Conservation (phyloP, 2,888 invertebrate genomes). For the Onchidella celtica region DNA sequence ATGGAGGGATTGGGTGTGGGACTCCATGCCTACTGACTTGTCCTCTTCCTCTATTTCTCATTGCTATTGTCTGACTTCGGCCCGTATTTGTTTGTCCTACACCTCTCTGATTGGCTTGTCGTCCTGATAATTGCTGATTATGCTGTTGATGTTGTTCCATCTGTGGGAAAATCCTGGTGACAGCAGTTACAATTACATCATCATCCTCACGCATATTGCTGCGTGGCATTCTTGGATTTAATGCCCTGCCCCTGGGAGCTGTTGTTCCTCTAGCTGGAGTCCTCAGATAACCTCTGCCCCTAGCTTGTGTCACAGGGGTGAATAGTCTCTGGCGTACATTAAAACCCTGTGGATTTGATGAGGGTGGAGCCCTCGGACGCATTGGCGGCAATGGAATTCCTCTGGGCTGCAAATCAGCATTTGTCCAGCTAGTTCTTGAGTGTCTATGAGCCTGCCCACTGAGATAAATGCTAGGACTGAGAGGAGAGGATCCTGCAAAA, state of each 20-base stretch:
- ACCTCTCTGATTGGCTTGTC: background rate
- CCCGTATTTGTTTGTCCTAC: too few species aligned
- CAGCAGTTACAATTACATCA: conserved; percentile 46
- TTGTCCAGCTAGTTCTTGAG: conserved; percentile 31
- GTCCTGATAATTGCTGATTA: background rate
- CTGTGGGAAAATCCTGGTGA: background rate
- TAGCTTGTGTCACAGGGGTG: background rate
- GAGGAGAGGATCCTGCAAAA: conserved; percentile 26
- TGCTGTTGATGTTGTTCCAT: background rate
- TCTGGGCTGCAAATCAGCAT: conserved; percentile 37
- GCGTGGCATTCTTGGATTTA: background rate
- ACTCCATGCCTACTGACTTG: background rate
- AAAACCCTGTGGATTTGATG: background rate
- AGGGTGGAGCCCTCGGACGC: background rate
- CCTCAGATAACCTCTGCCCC: conserved; percentile 11
- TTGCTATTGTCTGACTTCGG: conserved; percentile 2
- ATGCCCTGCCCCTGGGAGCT: conserved; percentile 5
- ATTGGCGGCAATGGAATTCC: background rate
- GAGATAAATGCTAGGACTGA: conserved; percentile 48
- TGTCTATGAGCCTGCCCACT: conserved; percentile 45
- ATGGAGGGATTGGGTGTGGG: background rate
- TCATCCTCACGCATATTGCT: conserved; percentile 32
- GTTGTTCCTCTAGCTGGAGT: too few species aligned
- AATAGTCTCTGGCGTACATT: conserved; percentile 24
- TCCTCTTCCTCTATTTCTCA: background rate